Base-by-base conservation (phyloP, 2,113 vertebrate genomes). In the Passer montanus region DNA sequence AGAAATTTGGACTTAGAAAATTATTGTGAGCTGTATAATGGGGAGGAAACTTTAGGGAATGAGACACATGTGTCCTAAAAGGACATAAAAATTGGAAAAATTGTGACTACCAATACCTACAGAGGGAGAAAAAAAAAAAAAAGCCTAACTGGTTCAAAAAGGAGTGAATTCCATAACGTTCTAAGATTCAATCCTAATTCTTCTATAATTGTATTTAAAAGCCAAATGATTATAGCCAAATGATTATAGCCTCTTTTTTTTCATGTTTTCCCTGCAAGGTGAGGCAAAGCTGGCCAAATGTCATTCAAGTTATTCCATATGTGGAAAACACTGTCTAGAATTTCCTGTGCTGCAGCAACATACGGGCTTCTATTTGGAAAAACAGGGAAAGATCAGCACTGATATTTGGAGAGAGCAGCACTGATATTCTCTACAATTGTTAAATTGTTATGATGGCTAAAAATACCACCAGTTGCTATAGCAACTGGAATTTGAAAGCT, bases 381-480 rank as follows among this genome's bases (percentile, higher is more conserved):
- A 69, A 35, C 0, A 0, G 6, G n/a, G 46, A 72, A 52, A 62
- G 50, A 69, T 59, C 28, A 88, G 59, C 76, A 33, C 41, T 75
- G 79, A 49, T 93, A 73, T 59, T 94, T 58, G 47, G 33, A 90
- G 50, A 63, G 52, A 75, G 39, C 16, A 91, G 50, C 84, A 44
- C n/a, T 62, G 67, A 39, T 93, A 64, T 60, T 93, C 55, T 70
- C 33, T 73, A n/a, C 50, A 55, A 67, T 83, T 75, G 62, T 84
- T 66, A 24, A 84, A 87, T 87, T 93, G 47, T 84, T 90, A 66
- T 60, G 78, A 84, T 64, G 82, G 89, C 93, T 96, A 97, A 94
- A 95, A 97, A 96, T 97, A 94, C 27, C 69, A 90, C 56, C 28
- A 37, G 95, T 97, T 97, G 87, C 92, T 85, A 97, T 96, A 82